Conservation (phyloP, 1,140 invertebrate species). For the Halictus rubicundus region DNA sequence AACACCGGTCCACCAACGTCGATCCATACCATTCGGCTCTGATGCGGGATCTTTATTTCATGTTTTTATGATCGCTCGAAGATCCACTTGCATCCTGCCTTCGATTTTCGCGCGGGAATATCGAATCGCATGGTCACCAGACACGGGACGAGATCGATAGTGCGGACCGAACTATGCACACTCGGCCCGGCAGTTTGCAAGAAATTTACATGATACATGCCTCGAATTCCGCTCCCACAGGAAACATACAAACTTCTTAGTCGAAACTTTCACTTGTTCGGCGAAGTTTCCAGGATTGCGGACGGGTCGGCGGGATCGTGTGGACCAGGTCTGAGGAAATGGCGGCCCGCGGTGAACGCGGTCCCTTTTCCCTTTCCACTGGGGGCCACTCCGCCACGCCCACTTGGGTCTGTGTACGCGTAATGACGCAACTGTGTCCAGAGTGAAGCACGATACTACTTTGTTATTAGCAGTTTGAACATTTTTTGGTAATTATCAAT, state of each 20-base stretch:
- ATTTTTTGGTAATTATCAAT: too few species aligned
- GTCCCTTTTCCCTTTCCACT: too few species aligned
- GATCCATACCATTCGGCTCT: slow-evolving; percentile 5
- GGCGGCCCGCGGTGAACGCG: too few species aligned
- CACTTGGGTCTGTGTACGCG: too few species aligned
- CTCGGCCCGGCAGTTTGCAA: slow-evolving; percentile 21
- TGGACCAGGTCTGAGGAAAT: too few species aligned
- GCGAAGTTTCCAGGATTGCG: too few species aligned
- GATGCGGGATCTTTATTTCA: slow-evolving; percentile 62
- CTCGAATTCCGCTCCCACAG: not conserved
- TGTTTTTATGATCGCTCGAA: slow-evolving; percentile 47
- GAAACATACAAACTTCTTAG: not conserved
- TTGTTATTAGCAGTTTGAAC: too few species aligned
- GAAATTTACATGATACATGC: not conserved
- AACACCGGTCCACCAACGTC: slow-evolving; percentile 1
- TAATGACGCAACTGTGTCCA: too few species aligned
- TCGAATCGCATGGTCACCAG: slow-evolving; percentile 28
- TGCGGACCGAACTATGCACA: slow-evolving; percentile 1
- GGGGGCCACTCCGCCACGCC: too few species aligned
- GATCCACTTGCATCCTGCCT: slow-evolving; percentile 2
- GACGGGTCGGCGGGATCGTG: too few species aligned
- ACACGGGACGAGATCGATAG: slow-evolving; percentile 20
- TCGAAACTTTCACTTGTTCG: too few species aligned
- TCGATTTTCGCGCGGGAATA: not conserved
- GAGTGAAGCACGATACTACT: too few species aligned